Base-by-base conservation (phyloP, 2,888 invertebrate genomes). In the Cerastis leucographa region DNA sequence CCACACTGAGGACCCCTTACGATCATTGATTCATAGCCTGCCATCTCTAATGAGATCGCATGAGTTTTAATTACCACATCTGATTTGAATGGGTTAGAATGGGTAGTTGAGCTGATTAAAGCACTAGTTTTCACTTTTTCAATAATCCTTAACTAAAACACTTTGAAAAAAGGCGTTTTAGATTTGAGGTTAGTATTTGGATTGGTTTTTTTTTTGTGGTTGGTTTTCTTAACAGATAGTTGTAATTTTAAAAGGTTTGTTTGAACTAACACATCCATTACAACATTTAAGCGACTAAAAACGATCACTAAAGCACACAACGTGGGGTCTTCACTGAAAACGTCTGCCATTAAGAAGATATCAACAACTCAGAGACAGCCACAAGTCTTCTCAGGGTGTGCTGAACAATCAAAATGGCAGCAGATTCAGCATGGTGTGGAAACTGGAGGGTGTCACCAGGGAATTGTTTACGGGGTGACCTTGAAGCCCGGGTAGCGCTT, bases 401-500 rank as follows among this genome's bases (percentile, higher is more conserved):
- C 61, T 81, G 54, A 67, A 64, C 54, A 72, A 74, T 83, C 75
- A 83, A 83, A 89, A 84, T 85, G 88, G 82, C 79, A 84, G 85
- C 62, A 69, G 70, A 66, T 46, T 76, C 64, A 66, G 73, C 79
- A 76, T 83, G 87, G 79, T 88, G 78, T 86, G 79, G 79, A 84
- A 68, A 72, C 83, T 66, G 71, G 81, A 69, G 85, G 86, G 87
- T 90, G 88, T 89, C 90, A 91, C 90, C 88, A 89, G 86, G 87
- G 91, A 87, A 90, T 91, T 92, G 93, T 93, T 92, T 92, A 92
- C 90, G 86, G 91, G 91, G 90, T 94, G 95, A 95, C 95, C 95
- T 95, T 95, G 94, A 92, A 80, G 84, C 83, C 84, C 84, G 89
- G 85, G 85, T 81, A 78, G 79, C 73, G 76, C 96, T 95, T 91